Conservation (phyloP, 2,888 invertebrate genomes). For the Ophion ellenae region DNA sequence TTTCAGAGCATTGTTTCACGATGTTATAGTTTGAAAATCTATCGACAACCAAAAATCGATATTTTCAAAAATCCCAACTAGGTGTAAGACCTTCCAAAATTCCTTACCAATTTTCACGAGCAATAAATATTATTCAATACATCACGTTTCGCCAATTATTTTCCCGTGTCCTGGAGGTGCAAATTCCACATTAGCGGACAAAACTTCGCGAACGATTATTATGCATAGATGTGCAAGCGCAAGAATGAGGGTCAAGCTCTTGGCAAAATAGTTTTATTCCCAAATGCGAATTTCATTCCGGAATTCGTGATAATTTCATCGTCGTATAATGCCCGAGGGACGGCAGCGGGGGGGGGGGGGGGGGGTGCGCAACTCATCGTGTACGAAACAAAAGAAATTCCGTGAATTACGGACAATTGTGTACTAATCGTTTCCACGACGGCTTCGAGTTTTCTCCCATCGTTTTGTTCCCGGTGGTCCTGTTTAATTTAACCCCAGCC, state of each 20-base stretch:
- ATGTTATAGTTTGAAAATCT: too few relatives aligned
- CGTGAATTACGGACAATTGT: conserved; percentile 62
- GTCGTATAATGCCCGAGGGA: background rate
- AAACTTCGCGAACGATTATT: conserved; percentile 9
- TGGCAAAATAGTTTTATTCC: conserved; percentile 29
- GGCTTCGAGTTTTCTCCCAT: conserved; percentile 51
- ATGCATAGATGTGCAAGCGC: conserved; percentile 4
- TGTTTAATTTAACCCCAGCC: conserved; percentile 54
- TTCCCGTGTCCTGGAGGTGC: background rate
- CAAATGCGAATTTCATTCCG: conserved; percentile 43
- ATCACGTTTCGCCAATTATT: conserved; percentile 10
- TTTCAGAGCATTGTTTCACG: too few relatives aligned
- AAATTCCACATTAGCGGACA: conserved; percentile 2
- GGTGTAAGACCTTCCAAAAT: background rate
- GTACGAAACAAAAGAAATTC: conserved; percentile 63
- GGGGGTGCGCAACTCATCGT: conserved; percentile 13
- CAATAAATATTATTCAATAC: conserved; percentile 12
- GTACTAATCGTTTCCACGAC: conserved; percentile 64
- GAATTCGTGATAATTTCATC: conserved; percentile 51
- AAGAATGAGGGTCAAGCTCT: conserved; percentile 11
- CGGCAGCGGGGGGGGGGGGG: background rate
- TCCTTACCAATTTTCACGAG: background rate
- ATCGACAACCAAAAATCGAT: too few relatives aligned
- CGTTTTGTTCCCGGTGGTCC: conserved; percentile 56
- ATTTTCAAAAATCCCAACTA: too few relatives aligned